Conservation (phyloP, 2,888 invertebrate species). For the Lochmaea crataegi region DNA sequence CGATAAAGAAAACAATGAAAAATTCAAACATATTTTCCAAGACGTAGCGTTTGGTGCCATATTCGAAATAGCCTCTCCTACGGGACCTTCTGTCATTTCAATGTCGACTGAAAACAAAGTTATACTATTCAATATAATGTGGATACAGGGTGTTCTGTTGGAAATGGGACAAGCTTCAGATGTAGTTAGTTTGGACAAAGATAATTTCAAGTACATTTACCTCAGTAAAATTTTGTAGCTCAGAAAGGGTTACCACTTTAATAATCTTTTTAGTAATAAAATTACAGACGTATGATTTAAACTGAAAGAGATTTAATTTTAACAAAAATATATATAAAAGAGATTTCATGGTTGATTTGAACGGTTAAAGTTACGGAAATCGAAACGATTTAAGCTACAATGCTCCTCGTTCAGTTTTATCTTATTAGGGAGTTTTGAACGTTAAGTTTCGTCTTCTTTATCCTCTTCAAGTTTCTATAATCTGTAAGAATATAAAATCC, state of each 20-base stretch:
- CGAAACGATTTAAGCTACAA: slow-evolving; percentile 1
- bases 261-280: background rate
- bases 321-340: slow-evolving; percentile 5
- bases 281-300: background rate
- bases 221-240: too few relatives aligned
- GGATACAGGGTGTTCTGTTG: too few relatives aligned
- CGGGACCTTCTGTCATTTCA: slow-evolving; percentile 55
- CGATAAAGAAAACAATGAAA: slow-evolving; percentile 38
- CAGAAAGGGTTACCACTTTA: too few relatives aligned
- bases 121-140: too few relatives aligned
- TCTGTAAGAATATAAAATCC: background rate
- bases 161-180: too few relatives aligned
- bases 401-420: slow-evolving; percentile 21
- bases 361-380: slow-evolving; percentile 10
- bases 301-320: slow-evolving; percentile 17
- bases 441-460: slow-evolving; percentile 17
- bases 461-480: slow-evolving; percentile 7
- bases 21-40: slow-evolving; percentile 32
- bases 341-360: slow-evolving; percentile 3
- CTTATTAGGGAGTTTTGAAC: slow-evolving; percentile 25
- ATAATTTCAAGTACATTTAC: too few relatives aligned
- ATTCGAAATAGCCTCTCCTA: slow-evolving; percentile 44
- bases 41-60: slow-evolving; percentile 37
- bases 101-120: slow-evolving; percentile 52
- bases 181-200: too few relatives aligned